A percentile compares a stretch with the other conserved stretches of the same genome.
These are phyloP conservation scores for Zenarchopterus dispar DNA, from an alignment of 2,797 vertebrate genomes.

Conservation along the genomic window DNA sequence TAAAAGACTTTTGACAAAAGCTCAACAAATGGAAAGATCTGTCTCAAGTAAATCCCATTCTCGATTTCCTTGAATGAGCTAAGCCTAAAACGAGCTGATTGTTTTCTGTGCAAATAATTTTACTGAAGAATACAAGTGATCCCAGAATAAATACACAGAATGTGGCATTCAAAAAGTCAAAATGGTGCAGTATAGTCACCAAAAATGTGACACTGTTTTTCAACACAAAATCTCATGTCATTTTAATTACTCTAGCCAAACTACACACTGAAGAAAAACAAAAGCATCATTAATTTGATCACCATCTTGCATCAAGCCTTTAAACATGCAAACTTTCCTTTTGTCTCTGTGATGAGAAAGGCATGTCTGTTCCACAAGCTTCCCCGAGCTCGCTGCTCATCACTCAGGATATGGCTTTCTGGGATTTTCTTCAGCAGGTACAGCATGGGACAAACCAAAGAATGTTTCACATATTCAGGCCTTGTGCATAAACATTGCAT, in stretches of 20 bases:
- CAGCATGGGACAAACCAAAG: slow-evolving; percentile 23
- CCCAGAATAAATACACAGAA: too few relatives aligned
- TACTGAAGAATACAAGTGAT: too few relatives aligned
- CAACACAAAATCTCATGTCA: too few relatives aligned
- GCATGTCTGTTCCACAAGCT: slow-evolving; percentile 31
- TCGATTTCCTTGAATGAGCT: too few relatives aligned
- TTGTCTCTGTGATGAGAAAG: not conserved
- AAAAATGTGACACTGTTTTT: too few relatives aligned
- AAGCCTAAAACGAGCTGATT: too few relatives aligned
- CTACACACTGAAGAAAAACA: slow-evolving; percentile 21
- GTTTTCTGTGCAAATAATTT: too few relatives aligned
- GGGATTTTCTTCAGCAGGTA: slow-evolving; percentile 9
- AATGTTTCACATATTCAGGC: slow-evolving; percentile 1
- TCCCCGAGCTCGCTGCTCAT: slow-evolving; percentile 22
- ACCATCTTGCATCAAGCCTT: slow-evolving; percentile 19
- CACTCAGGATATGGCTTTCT: slow-evolving; percentile 17
- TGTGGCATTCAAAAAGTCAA: too few relatives aligned
- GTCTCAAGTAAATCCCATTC: too few relatives aligned
- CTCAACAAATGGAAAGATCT: too few relatives aligned
- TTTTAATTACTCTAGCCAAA: not conserved
- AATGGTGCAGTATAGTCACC: too few relatives aligned
- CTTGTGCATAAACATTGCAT: not conserved
- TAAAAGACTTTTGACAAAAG: too few relatives aligned
- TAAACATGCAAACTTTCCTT: not conserved
- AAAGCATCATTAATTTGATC: slow-evolving; percentile 32